A percentile compares a stretch with the other conserved stretches of the same genome.
Evolutionary conservation across 2,888 invertebrate genomes (phyloP).

Genomic region (Drosophila kambysellisi): DNA sequence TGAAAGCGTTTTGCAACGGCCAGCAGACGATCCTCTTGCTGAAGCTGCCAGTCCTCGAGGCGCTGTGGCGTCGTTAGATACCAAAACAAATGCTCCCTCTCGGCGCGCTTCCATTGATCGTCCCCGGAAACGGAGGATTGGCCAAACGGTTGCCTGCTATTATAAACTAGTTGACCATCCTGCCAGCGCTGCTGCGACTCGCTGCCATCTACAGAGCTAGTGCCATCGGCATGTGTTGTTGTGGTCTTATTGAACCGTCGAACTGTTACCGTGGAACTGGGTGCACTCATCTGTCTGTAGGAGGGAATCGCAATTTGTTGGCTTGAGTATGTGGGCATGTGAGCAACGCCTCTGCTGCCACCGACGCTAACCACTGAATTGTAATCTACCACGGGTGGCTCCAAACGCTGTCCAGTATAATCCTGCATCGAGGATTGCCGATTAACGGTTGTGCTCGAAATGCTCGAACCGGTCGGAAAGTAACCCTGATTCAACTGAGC

Average conservation of each 20-base stretch:
- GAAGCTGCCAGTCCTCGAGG: slow-evolving; percentile 81
- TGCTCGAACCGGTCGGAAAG: slow-evolving; percentile 19
- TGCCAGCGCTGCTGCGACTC: slow-evolving; percentile 82
- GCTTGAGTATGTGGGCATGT: slow-evolving; percentile 11
- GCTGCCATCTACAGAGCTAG: slow-evolving; percentile 75
- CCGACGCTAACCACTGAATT: slow-evolving; percentile 78
- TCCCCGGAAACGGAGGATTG: slow-evolving; percentile 72
- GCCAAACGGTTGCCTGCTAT: slow-evolving; percentile 80
- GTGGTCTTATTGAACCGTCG: slow-evolving; percentile 78
- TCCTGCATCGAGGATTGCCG: slow-evolving; percentile 73
- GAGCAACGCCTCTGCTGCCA: slow-evolving; percentile 8
- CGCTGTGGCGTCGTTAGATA: slow-evolving; percentile 72
- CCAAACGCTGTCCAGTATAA: slow-evolving; percentile 76
- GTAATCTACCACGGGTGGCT: slow-evolving; percentile 80
- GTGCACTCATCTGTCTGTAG: slow-evolving; percentile 49
- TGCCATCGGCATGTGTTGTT: slow-evolving; percentile 77
- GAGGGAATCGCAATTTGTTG: slow-evolving; percentile 29
- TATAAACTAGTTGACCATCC: slow-evolving; percentile 81
- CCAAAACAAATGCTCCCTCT: slow-evolving; percentile 84
- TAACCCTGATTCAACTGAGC: slow-evolving; percentile 42
- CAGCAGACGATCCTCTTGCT: slow-evolving; percentile 82
- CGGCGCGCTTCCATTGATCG: slow-evolving; percentile 83
- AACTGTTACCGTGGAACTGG: slow-evolving; percentile 72
- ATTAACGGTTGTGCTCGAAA: slow-evolving; percentile 52
- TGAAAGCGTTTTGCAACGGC: slow-evolving; percentile 78